These are phyloP conservation scores for Epinephelus fuscoguttatus DNA, from an alignment of 2,113 vertebrate genomes.

Conservation along the genomic window DNA sequence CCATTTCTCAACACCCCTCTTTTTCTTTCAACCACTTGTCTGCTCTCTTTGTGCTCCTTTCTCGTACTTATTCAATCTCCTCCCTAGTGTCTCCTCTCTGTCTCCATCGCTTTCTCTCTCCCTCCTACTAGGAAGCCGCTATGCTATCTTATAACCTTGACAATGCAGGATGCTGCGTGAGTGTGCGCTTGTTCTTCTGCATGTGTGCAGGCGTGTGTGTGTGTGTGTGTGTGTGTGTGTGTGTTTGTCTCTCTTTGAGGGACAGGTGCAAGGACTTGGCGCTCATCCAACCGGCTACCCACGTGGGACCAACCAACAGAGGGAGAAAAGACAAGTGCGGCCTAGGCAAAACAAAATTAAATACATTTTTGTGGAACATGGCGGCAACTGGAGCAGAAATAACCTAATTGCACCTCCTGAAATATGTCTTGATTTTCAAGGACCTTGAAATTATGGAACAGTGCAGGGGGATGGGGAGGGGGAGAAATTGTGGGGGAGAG, in stretches of 20 bases:
- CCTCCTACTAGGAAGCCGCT: conserved; percentile 53
- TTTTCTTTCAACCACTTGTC: conserved; percentile 65
- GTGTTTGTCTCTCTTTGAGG: conserved; percentile 66
- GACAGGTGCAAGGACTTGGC: conserved; percentile 81
- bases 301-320: conserved; percentile 46
- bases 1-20: conserved; percentile 73
- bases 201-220: background rate
- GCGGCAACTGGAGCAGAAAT: conserved; percentile 69
- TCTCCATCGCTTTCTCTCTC: conserved; percentile 41
- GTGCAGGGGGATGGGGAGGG: background rate
- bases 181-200: conserved; percentile 9
- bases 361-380: conserved; percentile 57
- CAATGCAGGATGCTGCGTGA: conserved; percentile 59
- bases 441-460: conserved; percentile 59
- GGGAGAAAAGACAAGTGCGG: conserved; percentile 43
- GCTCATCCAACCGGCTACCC: conserved; percentile 46
- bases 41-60: conserved; percentile 60
- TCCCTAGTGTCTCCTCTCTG: conserved; percentile 52
- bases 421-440: conserved; percentile 68
- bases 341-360: conserved; percentile 60
- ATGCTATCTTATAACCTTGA: conserved; percentile 78
- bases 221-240: conserved; percentile 42
- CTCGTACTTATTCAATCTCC: conserved; percentile 64
- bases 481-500: background rate
- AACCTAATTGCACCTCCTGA: conserved; percentile 68